Percentiles rank a stretch among this genome's conserved stretches.
Evolutionary conservation across 1,140 invertebrate species (phyloP).

Genomic region (Eriocheir sinensis): DNA sequence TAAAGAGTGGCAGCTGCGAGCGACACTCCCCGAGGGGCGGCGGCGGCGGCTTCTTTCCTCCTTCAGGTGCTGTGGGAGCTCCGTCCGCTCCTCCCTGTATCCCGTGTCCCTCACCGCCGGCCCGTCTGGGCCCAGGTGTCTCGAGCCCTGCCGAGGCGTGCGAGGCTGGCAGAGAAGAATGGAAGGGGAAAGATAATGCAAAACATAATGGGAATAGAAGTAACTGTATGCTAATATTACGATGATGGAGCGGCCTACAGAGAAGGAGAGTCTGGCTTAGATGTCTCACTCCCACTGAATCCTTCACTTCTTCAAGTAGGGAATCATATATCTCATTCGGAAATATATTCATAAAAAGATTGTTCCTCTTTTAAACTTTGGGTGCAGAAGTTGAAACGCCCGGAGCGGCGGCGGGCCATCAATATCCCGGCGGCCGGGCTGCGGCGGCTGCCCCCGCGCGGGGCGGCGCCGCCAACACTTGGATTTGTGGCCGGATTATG

Average conservation of each 20-base stretch:
- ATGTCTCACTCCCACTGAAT: not conserved
- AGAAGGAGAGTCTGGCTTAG: not conserved
- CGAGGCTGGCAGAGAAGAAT: not conserved
- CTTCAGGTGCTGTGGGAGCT: not conserved
- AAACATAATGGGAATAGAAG: no score
- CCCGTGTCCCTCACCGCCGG: not conserved
- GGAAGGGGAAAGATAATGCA: not conserved
- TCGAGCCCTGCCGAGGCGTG: not conserved
- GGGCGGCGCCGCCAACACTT: not conserved
- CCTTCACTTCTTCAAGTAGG: not conserved
- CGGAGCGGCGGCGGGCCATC: no score
- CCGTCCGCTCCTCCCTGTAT: not conserved
- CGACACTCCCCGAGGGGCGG: not conserved
- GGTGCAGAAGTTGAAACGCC: not conserved
- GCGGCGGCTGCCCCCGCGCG: not conserved
- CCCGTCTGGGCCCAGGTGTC: not conserved
- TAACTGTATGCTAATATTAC: not conserved
- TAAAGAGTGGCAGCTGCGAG: not conserved
- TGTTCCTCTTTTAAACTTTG: not conserved
- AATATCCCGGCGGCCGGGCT: not conserved
- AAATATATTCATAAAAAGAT: constrained; percentile 27
- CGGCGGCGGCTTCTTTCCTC: no score
- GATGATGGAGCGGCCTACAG: not conserved
- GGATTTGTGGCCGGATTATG: not conserved
- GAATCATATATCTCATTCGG: not conserved